Evolutionary conservation across 2,113 vertebrate genomes (phyloP).

Genomic region (Chroicocephalus ridibundus): DNA sequence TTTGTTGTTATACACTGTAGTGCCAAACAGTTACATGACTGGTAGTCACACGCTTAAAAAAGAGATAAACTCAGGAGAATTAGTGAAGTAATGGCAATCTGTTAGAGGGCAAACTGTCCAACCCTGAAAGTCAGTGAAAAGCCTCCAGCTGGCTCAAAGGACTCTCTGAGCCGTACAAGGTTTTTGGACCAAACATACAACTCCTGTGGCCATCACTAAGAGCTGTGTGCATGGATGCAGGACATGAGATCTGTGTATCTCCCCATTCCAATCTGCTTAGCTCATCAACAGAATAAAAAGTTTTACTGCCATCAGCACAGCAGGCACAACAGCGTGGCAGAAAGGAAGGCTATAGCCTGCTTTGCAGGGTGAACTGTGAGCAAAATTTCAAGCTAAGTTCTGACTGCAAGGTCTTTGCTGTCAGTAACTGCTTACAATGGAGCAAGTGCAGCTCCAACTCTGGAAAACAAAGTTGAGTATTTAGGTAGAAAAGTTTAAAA

Average conservation of each 20-base stretch:
- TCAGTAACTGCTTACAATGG: background rate
- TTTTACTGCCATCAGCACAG: conserved; percentile 52
- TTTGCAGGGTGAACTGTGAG: background rate
- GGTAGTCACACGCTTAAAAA: background rate
- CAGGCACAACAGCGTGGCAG: background rate
- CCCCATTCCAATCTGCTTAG: background rate
- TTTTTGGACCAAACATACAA: background rate
- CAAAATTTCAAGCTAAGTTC: background rate
- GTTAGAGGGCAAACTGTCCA: background rate
- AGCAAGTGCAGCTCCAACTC: background rate
- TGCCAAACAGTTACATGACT: background rate
- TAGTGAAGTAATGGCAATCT: background rate
- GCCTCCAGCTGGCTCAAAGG: background rate
- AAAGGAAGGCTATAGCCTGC: background rate
- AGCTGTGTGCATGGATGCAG: background rate
- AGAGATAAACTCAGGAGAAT: background rate
- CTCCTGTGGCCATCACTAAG: background rate
- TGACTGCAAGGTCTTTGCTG: background rate
- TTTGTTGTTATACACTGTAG: background rate
- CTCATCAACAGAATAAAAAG: conserved; percentile 12
- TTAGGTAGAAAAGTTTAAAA: background rate
- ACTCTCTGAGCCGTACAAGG: background rate
- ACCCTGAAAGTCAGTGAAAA: background rate
- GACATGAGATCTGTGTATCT: background rate
- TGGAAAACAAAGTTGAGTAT: background rate